These are phyloP conservation scores for Drosophila peninsularis DNA, from an alignment of 2,888 invertebrate genomes.

Conservation along the genomic window DNA sequence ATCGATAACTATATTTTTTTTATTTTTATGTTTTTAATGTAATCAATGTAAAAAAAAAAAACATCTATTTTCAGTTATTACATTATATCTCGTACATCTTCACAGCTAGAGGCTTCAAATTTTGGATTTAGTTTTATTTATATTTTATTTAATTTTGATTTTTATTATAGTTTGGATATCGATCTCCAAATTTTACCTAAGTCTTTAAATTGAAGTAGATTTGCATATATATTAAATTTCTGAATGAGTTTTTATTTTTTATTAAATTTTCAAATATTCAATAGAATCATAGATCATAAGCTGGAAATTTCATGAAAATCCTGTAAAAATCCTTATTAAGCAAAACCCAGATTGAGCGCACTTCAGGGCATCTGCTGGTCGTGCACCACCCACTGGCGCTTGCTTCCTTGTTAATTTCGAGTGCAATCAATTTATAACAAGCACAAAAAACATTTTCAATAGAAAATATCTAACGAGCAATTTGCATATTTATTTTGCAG, in stretches of 20 bases:
- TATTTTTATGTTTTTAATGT: too few species aligned
- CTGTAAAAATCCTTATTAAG: too few species aligned
- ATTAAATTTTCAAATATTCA: not conserved
- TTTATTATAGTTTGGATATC: not conserved
- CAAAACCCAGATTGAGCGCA: too few species aligned
- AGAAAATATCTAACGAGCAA: conserved; percentile 28
- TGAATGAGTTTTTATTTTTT: too few species aligned
- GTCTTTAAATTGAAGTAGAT: too few species aligned
- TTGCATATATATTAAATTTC: not conserved
- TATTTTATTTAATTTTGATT: not conserved
- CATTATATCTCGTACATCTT: not conserved
- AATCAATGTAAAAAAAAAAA: too few species aligned
- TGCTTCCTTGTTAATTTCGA: not conserved
- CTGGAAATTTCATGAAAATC: not conserved
- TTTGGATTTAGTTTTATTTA: not conserved
- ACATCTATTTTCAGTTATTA: not conserved
- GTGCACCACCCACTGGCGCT: too few species aligned
- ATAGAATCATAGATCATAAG: not conserved
- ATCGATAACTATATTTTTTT: too few species aligned
- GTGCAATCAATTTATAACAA: conserved; percentile 1
- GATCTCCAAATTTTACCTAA: too few species aligned
- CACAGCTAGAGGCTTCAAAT: not conserved
- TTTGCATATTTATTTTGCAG: conserved; percentile 50
- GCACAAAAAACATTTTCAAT: not conserved
- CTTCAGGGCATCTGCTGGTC: not conserved